These are phyloP conservation scores for Branchipolynoe longqiensis DNA, from an alignment of 2,888 invertebrate species.

Conservation along the genomic window DNA sequence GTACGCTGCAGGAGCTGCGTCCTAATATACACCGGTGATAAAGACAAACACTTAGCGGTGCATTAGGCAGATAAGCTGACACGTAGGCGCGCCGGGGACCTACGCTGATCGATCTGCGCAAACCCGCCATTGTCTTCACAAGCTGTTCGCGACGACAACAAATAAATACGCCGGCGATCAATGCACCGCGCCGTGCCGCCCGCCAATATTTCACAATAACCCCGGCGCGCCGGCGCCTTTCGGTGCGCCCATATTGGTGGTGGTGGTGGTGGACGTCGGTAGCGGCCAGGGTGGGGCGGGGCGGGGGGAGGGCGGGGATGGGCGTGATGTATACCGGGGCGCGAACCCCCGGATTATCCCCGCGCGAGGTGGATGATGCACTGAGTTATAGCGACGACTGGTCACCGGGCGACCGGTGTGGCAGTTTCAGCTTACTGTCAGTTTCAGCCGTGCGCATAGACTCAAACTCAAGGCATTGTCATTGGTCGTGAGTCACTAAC, in stretches of 20 bases:
- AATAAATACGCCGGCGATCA: conserved; percentile 56
- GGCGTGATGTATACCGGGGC: conserved; percentile 33
- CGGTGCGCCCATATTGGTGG: not conserved
- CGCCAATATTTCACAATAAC: conserved; percentile 58
- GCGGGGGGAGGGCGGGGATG: not conserved
- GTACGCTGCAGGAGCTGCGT: too few species aligned
- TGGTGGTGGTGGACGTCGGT: not conserved
- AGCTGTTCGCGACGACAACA: conserved; percentile 51
- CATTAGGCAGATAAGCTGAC: conserved; percentile 58
- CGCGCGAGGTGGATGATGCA: not conserved
- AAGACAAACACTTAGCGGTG: conserved; percentile 56
- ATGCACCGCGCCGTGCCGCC: too few species aligned
- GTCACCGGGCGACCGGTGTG: not conserved
- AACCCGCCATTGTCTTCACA: conserved; percentile 47
- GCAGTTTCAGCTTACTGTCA: too few species aligned
- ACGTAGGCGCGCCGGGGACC: conserved; percentile 28
- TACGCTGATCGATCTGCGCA: conserved; percentile 35
- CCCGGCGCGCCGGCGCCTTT: not conserved
- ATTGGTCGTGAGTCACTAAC: too few species aligned
- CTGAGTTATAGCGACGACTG: conserved; percentile 12
- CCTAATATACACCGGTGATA: conserved; percentile 58
- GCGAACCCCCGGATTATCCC: conserved; percentile 7
- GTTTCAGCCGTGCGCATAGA: too few species aligned
- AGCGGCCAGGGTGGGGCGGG: not conserved
- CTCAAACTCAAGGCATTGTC: too few species aligned